A percentile compares a stretch with the other conserved stretches of the same genome.
These are phyloP conservation scores for Drosophila athabasca DNA, from an alignment of 1,140 invertebrate species.

Conservation along the genomic window DNA sequence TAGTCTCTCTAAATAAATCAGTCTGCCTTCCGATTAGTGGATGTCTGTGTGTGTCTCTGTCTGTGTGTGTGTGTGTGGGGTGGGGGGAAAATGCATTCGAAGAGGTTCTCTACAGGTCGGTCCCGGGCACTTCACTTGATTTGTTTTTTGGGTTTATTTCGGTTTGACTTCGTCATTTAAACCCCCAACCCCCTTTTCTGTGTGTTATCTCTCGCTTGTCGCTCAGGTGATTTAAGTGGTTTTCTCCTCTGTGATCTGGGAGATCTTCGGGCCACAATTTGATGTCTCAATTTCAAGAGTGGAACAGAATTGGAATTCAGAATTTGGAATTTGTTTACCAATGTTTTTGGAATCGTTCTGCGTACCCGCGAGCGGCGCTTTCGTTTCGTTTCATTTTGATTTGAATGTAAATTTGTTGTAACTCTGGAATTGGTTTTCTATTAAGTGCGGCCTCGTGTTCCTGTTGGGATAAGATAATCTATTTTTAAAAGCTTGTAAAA, in stretches of 20 bases:
- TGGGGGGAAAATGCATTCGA: slow-evolving; percentile 22
- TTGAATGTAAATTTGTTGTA: slow-evolving; percentile 58
- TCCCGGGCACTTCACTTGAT: slow-evolving; percentile 62
- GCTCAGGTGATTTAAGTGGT: slow-evolving; percentile 73
- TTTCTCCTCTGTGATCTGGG: slow-evolving; percentile 28
- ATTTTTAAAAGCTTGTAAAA: slow-evolving; percentile 73
- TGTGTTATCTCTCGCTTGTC: slow-evolving; percentile 70
- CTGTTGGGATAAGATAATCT: slow-evolving; percentile 71
- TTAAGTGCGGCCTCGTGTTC: slow-evolving; percentile 70
- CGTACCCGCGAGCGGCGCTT: slow-evolving; percentile 49
- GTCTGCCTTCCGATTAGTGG: slow-evolving; percentile 46
- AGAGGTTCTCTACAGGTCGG: slow-evolving; percentile 15
- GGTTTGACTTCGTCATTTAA: slow-evolving; percentile 1
- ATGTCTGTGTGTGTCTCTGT: no score
- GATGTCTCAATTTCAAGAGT: slow-evolving; percentile 68
- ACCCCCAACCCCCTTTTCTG: no score
- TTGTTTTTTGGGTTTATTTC: slow-evolving; percentile 46
- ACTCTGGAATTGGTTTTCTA: slow-evolving; percentile 60
- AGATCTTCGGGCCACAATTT: slow-evolving; percentile 44
- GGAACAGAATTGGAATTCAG: slow-evolving; percentile 7
- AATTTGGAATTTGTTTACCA: slow-evolving; percentile 22
- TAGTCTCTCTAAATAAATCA: slow-evolving; percentile 79
- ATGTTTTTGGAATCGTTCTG: slow-evolving; percentile 36
- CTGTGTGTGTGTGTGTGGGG: background rate
- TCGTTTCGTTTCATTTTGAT: slow-evolving; percentile 54